A percentile compares a stretch with the other conserved stretches of the same genome.
These are phyloP conservation scores for Phorcus lineatus DNA, from an alignment of 2,888 invertebrate species.

Conservation along the genomic window DNA sequence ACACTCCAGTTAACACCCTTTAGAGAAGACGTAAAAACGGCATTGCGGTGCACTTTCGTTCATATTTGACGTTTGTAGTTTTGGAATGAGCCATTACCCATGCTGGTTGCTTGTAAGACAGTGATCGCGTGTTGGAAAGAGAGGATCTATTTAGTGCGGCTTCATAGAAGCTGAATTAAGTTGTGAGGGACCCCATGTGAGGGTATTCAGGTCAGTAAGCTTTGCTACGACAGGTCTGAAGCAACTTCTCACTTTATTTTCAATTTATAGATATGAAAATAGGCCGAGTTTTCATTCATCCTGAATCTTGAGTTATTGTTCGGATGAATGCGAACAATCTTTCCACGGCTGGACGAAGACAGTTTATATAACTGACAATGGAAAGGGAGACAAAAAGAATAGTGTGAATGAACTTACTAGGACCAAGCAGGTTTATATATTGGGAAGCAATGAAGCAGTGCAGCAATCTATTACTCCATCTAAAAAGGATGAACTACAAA, in stretches of 20 bases:
- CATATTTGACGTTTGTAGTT: not conserved
- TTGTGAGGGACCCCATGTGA: not conserved
- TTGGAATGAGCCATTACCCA: too few relatives aligned
- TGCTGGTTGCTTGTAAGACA: too few relatives aligned
- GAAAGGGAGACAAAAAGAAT: not conserved
- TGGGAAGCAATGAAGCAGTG: not conserved
- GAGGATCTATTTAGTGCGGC: too few relatives aligned
- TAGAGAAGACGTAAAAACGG: not conserved
- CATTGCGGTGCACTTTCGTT: not conserved
- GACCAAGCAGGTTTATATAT: not conserved
- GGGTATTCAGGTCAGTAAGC: not conserved
- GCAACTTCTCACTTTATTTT: not conserved
- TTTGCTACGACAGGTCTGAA: not conserved
- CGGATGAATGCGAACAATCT: not conserved
- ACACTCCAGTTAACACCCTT: conserved; percentile 4
- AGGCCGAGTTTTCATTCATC: conserved; percentile 2
- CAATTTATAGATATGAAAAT: not conserved
- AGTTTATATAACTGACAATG: not conserved
- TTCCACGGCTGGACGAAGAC: not conserved
- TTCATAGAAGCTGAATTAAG: too few relatives aligned
- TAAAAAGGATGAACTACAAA: not conserved
- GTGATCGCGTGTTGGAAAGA: too few relatives aligned
- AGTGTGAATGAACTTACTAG: conserved; percentile 1
- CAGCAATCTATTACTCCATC: not conserved
- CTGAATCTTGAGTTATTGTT: not conserved